phyloP scores from a whole-genome alignment of 2,888 invertebrate genomes.

The Pimpla rufipes region DNA sequence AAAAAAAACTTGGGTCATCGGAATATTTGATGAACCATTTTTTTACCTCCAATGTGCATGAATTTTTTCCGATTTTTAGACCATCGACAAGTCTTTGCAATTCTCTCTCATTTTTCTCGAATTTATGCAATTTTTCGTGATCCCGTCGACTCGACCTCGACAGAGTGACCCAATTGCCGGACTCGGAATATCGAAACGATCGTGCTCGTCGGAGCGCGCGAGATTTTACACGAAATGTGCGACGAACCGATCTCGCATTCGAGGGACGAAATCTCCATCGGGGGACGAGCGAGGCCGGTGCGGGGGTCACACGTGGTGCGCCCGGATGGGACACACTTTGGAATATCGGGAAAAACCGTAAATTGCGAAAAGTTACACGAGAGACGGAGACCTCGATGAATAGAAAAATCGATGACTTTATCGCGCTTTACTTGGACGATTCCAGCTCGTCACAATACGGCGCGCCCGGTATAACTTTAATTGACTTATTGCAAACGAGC shows the following conservation, averaged over 20 bases:
- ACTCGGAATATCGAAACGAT: slow-evolving; percentile 41
- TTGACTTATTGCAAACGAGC: slow-evolving; percentile 36
- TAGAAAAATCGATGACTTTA: slow-evolving; percentile 30
- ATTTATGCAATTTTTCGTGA: too few relatives aligned
- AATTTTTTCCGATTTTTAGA: too few relatives aligned
- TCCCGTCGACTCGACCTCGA: too few relatives aligned
- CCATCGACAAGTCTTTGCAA: too few relatives aligned
- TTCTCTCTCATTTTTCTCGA: too few relatives aligned
- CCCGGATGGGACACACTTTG: background rate
- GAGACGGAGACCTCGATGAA: background rate
- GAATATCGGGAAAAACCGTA: slow-evolving; percentile 32
- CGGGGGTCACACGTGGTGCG: slow-evolving; percentile 15
- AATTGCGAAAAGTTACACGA: slow-evolving; percentile 24
- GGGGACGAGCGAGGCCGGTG: background rate
- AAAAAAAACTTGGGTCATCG: too few relatives aligned
- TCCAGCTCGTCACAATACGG: background rate
- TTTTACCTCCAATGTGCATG: too few relatives aligned
- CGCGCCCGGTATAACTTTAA: slow-evolving; percentile 18
- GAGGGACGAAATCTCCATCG: slow-evolving; percentile 16
- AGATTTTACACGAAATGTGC: slow-evolving; percentile 43
- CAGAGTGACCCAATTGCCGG: slow-evolving; percentile 55
- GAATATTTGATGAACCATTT: too few relatives aligned
- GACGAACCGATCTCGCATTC: slow-evolving; percentile 19
- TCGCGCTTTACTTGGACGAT: background rate
- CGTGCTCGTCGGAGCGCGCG: slow-evolving; percentile 12